Percentiles rank a stretch among this genome's conserved stretches.
phyloP scores from a whole-genome alignment of 2,113 vertebrate species.

The Ploceus nigricollis region DNA sequence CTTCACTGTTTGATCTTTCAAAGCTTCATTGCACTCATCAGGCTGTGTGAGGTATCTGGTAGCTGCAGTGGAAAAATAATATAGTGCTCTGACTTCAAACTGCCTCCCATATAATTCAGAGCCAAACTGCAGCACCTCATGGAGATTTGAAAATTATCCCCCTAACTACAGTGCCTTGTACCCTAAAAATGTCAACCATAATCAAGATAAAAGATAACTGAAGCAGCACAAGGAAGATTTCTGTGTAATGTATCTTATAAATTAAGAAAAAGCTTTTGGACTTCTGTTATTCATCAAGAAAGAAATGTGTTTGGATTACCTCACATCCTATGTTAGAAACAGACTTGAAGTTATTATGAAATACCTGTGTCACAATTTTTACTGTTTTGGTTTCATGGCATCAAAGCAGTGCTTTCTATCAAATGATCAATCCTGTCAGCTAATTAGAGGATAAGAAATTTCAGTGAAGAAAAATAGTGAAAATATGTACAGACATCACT shows the following conservation, averaged over 20 bases:
- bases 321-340: not conserved
- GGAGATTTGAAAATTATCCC: slow-evolving; percentile 29
- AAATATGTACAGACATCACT: not conserved
- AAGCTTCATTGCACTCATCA: not conserved
- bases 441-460: not conserved
- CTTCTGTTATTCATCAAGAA: not conserved
- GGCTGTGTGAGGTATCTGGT: not conserved
- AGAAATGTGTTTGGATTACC: not conserved
- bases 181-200: slow-evolving; percentile 34
- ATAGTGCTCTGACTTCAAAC: not conserved
- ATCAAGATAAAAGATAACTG: slow-evolving; percentile 28
- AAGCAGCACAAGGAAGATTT: not conserved
- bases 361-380: not conserved
- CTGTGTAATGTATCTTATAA: slow-evolving; percentile 17
- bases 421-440: not conserved
- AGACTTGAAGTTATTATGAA: not conserved
- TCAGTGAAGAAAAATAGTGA: not conserved
- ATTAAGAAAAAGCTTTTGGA: slow-evolving; percentile 34
- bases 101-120: not conserved
- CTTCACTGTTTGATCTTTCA: not conserved
- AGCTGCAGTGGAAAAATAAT: not conserved
- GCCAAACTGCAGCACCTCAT: slow-evolving; percentile 12
- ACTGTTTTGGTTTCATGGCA: not conserved
- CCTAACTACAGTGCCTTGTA: not conserved
- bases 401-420: not conserved